Base-by-base conservation (phyloP, 2,113 vertebrate genomes). In the Triplophysa rosa region DNA sequence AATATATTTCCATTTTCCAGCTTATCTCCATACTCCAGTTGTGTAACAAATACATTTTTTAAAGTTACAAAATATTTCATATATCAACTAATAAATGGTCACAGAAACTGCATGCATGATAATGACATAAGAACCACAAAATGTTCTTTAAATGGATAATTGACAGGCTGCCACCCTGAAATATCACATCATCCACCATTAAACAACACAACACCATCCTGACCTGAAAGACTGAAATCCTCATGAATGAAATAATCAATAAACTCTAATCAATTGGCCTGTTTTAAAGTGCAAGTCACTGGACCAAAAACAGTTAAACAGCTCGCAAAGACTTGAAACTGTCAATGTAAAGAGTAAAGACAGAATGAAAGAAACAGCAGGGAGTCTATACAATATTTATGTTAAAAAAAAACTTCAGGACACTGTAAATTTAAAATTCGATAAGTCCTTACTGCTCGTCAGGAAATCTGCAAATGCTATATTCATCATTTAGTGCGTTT, bases 391-490 rank as follows among this genome's bases (percentile, higher is more conserved):
- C 16, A 33, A 40, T 72, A 58, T 59, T 23, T 72, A 59, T 59
- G 70, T 24, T 73, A 42, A 4, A 61, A 61, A 40, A 42, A 42
- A 63, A 19, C 54, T 74, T 16, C 24, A 16, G 19, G 54, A 40
- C 70, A 61, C 33, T 24, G 37, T 21, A 42, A 61, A 61, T 61
- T 72, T 12, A 59, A 72, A 72, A 23, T 59, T 59, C 54, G 54
- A 73, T 73, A 59, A 0, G 19, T 10, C 37, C 72, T 62, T 74
- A 63, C 63, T 62, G 14, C 21, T 63, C 40, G 62, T 73, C 58
- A 49, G 40, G 23, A 74, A 63, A 74, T 63, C 58, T 63, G 72
- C 58, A 74, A 29, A 74, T 45, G 72, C 59, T 24, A 59, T 62
- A 29, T 33, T 78, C 62, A 67, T 72, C 67, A 59, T 67, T 78